These are phyloP conservation scores for Papilio dardanus DNA, from an alignment of 1,140 invertebrate species.

Conservation along the genomic window DNA sequence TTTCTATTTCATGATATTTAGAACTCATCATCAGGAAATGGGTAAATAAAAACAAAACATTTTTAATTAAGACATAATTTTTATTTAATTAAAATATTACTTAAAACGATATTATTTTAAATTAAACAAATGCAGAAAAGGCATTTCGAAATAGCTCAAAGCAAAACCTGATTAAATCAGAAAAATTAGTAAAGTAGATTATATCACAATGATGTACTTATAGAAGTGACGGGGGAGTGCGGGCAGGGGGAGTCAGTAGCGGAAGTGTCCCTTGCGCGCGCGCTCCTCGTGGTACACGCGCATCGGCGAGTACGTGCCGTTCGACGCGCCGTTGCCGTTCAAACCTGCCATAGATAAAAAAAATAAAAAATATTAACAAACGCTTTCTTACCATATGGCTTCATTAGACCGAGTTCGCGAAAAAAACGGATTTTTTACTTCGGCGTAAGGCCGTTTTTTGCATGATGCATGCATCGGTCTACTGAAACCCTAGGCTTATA, in stretches of 20 bases:
- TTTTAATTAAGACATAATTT: conserved; percentile 1
- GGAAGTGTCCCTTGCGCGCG: conserved; percentile 89
- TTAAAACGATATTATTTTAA: conserved; percentile 25
- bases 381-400: neutral
- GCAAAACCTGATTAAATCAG: conserved; percentile 63
- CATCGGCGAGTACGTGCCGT: conserved; percentile 88
- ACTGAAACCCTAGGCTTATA: too few relatives aligned
- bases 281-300: conserved; percentile 90
- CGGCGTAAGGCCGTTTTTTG: too few relatives aligned
- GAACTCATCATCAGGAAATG: too few relatives aligned
- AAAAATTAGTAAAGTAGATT: conserved; percentile 58
- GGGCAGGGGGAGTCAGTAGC: too few relatives aligned
- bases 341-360: conserved; percentile 79
- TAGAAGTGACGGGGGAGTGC: too few relatives aligned
- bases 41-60: neutral
- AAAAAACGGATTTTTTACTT: too few relatives aligned
- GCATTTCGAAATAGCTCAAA: conserved; percentile 46
- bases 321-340: conserved; percentile 84
- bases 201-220: conserved; percentile 73
- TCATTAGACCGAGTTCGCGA: too few relatives aligned
- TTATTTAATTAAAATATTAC: conserved; percentile 26
- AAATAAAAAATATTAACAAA: neutral
- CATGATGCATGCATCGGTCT: too few relatives aligned
- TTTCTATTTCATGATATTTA: too few relatives aligned
- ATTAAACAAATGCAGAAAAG: conserved; percentile 49